Percentiles rank a stretch among this genome's conserved stretches.
Conservation (phyloP, 2,888 invertebrate genomes). For the Microctonus brassicae region DNA sequence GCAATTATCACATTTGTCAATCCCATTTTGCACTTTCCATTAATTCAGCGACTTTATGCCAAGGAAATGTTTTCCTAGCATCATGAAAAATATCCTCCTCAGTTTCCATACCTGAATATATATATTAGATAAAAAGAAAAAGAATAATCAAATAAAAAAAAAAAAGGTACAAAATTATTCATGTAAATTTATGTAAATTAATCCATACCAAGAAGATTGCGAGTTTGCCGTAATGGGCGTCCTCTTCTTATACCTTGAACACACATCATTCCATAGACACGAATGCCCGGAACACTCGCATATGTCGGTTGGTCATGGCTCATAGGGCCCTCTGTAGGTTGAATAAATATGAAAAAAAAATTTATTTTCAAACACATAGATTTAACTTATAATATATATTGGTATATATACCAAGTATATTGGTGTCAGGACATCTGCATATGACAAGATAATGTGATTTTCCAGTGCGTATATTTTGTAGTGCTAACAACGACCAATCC, state of each 20-base stretch:
- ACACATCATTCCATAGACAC: conserved; percentile 96
- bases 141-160: not conserved
- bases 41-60: conserved; percentile 82
- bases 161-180: not conserved
- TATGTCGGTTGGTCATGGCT: conserved; percentile 94
- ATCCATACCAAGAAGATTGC: conserved; percentile 67
- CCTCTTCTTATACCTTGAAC: conserved; percentile 72
- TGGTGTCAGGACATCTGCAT: conserved; percentile 88
- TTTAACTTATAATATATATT: not conserved
- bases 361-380: not conserved
- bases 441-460: conserved; percentile 95
- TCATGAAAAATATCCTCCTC: conserved; percentile 57
- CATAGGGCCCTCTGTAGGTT: conserved; percentile 87
- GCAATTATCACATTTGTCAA: conserved; percentile 53
- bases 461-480: conserved; percentile 92
- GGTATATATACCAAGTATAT: conserved; percentile 82
- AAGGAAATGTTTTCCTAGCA: conserved; percentile 80
- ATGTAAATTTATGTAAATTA: not conserved
- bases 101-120: conserved; percentile 43
- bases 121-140: conserved; percentile 6
- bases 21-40: conserved; percentile 80
- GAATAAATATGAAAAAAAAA: not conserved
- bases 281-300: conserved; percentile 92
- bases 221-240: conserved; percentile 69
- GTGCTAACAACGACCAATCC: conserved; percentile 91